Conservation (phyloP, 1,140 invertebrate species). For the Heliconius hewitsoni region DNA sequence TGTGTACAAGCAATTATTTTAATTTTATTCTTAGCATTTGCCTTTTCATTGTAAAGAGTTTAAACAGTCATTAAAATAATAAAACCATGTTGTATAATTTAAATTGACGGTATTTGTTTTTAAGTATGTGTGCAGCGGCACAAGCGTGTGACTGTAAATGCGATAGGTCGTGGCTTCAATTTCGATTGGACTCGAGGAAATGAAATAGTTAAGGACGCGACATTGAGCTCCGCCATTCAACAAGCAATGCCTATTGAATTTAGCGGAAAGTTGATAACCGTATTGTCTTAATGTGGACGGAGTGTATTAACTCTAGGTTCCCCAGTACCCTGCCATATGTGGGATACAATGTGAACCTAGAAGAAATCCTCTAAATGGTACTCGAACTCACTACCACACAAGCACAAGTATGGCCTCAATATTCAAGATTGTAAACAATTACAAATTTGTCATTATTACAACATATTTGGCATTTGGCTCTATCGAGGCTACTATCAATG, state of each 20-base stretch:
- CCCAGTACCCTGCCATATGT: too few relatives aligned
- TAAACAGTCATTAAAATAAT: neutral
- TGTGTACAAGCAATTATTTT: neutral
- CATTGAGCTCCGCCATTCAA: too few relatives aligned
- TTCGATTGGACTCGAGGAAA: neutral
- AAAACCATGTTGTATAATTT: neutral
- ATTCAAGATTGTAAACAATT: neutral
- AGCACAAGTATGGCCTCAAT: too few relatives aligned
- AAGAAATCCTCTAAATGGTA: too few relatives aligned
- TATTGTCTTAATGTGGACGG: too few relatives aligned
- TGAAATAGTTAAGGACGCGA: too few relatives aligned
- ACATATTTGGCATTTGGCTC: neutral
- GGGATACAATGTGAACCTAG: neutral
- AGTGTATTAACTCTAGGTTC: too few relatives aligned
- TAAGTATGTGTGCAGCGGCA: too few relatives aligned
- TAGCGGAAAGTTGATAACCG: too few relatives aligned
- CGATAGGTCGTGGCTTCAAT: neutral
- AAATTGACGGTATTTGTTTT: too few relatives aligned
- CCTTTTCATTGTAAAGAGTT: neutral
- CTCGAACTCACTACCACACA: too few relatives aligned
- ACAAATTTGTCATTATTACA: neutral
- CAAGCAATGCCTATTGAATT: too few relatives aligned
- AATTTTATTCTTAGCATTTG: constrained; percentile 4
- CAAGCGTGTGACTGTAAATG: neutral
- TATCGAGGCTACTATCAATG: neutral